Conservation (phyloP, 2,113 vertebrate species). For the Patagioenas fasciata region DNA sequence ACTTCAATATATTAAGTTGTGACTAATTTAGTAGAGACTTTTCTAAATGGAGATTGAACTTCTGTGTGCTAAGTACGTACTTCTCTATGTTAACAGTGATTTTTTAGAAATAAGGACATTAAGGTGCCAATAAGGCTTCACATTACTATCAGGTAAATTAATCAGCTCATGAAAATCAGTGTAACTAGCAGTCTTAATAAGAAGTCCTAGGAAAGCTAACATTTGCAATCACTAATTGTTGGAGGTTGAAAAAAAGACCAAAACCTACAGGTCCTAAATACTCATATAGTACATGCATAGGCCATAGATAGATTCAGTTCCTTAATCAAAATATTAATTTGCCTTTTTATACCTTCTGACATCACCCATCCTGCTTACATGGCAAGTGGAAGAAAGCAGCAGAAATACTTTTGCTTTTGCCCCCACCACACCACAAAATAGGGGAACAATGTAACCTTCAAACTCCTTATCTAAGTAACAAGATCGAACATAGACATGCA, state of each 20-base stretch:
- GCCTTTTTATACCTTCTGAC: neutral
- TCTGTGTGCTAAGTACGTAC: neutral
- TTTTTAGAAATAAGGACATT: neutral
- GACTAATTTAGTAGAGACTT: neutral
- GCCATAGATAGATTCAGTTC: neutral
- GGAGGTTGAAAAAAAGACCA: rapidly evolving
- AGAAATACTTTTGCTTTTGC: neutral
- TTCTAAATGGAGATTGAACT: neutral
- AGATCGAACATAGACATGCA: rapidly evolving
- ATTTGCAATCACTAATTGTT: neutral
- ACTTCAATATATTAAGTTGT: neutral
- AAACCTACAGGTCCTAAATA: neutral
- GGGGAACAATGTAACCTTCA: neutral
- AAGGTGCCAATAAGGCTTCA: neutral
- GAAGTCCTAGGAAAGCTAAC: neutral
- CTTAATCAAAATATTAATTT: neutral
- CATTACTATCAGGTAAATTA: neutral
- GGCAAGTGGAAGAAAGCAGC: neutral
- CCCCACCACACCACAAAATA: neutral
- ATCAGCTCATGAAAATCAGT: neutral
- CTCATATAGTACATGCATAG: neutral
- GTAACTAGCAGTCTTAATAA: neutral
- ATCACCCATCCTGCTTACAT: neutral
- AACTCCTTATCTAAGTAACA: neutral
- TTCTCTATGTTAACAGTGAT: neutral